Evolutionary conservation across 2,797 vertebrate species (phyloP), one percentile per base, ranked within the genome.

Genomic region (Takifugu rubripes): DNA sequence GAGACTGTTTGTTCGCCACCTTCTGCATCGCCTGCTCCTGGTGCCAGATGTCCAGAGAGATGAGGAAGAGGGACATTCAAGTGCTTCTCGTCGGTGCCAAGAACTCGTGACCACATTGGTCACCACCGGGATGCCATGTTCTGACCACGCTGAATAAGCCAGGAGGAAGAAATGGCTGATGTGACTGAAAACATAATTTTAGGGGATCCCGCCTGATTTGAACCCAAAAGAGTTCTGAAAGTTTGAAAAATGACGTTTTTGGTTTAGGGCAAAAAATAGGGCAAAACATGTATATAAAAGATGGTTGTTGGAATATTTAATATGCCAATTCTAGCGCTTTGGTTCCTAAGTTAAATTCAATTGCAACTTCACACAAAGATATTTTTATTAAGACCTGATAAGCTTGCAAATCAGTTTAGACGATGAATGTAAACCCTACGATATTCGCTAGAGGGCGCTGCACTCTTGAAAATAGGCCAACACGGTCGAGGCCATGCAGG

Each of bases 31-130:
- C 49, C 12, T 92, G 91, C 52, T 15, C 25, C 68, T 92, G 91
- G 91, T 92, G 90, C 50, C 91, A 92, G 72, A 91, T 92, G 80
- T 81, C 88, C 51, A 76, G 86, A 44, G 91, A 92, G 70, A 89
- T 92, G 77, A 82, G 55, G 40, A 55, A 1, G 0, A 81, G 90
- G 3, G 44, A 69, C 1, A 74, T 85, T 44, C 75, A 70, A 1
- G 58, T 92, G 5, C 48, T 88, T 3, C 66, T 92, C 17, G 15
- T 87, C 66, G 43, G 61, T 5, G 53, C 64, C 52, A 83, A 77
- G 46, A 46, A 5, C 56, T 11, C 56, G 31, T 86, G 50, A 84
- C 2, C 29, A 26, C 43, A 17, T 7, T 0, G 17, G 43, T 11
- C 10, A n/a, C 10, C 29, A 44, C 25, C 50, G 24, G 10, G 44